A percentile compares a stretch with the other conserved stretches of the same genome.
Evolutionary conservation across 2,797 vertebrate species (phyloP).

Genomic region (Cossypha polioptera): DNA sequence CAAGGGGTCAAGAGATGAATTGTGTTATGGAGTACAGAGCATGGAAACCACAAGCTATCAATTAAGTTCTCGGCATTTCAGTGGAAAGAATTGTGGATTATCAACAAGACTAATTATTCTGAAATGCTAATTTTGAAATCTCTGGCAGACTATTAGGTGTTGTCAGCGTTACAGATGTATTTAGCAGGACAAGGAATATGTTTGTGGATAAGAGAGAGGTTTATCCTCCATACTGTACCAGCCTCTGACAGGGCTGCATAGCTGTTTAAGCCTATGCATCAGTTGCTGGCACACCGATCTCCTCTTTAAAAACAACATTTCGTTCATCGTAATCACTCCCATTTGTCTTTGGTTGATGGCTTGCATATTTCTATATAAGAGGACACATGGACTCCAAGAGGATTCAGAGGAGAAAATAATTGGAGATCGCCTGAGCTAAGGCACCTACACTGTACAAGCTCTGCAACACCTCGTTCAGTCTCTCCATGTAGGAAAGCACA

Average conservation of each 20-base stretch:
- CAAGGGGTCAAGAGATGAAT: conserved; percentile 8
- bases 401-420: not conserved
- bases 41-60: not conserved
- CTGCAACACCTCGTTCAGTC: not conserved
- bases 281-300: not conserved
- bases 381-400: not conserved
- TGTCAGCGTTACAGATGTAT: not conserved
- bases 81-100: not conserved
- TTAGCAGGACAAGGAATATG: not conserved
- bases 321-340: not conserved
- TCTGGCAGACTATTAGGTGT: not conserved
- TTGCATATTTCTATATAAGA: not conserved
- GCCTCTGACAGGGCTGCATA: not conserved
- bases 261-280: not conserved
- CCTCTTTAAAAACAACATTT: not conserved
- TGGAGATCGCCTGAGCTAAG: not conserved
- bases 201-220: not conserved
- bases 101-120: not conserved
- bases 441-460: not conserved
- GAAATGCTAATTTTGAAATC: not conserved
- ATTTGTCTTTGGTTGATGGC: not conserved
- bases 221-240: not conserved
- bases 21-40: not conserved
- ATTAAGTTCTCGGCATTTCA: not conserved
- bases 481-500: not conserved